These are phyloP conservation scores for Belonocnema kinseyi DNA, from an alignment of 1,140 invertebrate species.

Conservation along the genomic window DNA sequence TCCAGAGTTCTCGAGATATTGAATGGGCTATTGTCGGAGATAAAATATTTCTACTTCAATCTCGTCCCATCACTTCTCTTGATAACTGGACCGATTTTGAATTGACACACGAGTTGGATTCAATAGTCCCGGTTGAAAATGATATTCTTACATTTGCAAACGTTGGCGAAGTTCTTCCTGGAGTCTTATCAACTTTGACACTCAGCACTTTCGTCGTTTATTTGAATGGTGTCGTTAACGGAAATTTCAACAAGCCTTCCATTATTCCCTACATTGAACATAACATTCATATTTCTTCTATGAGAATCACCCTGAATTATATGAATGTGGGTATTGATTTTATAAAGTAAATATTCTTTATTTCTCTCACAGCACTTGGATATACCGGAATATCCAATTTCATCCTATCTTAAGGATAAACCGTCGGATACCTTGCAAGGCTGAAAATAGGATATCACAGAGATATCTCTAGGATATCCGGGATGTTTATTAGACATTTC, in stretches of 20 bases:
- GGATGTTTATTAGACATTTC: too few relatives aligned
- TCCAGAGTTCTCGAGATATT: slow-evolving; percentile 83
- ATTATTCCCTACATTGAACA: neutral
- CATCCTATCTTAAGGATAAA: too few relatives aligned
- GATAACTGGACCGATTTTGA: slow-evolving; percentile 84
- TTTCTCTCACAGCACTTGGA: too few relatives aligned
- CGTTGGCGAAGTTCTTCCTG: slow-evolving; percentile 81
- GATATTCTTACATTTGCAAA: slow-evolving; percentile 77
- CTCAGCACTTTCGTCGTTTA: slow-evolving; percentile 58
- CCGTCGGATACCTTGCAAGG: too few relatives aligned
- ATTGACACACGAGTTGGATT: slow-evolving; percentile 83
- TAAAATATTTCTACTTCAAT: slow-evolving; percentile 81
- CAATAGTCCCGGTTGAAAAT: slow-evolving; percentile 76
- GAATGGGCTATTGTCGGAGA: slow-evolving; percentile 82
- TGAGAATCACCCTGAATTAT: slow-evolving; percentile 67
- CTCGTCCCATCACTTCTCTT: slow-evolving; percentile 83
- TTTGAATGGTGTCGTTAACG: slow-evolving; percentile 63
- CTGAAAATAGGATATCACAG: too few relatives aligned
- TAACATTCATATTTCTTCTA: slow-evolving; percentile 36
- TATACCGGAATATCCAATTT: too few relatives aligned
- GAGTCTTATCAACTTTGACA: slow-evolving; percentile 73
- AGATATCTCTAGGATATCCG: too few relatives aligned
- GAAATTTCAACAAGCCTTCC: neutral
- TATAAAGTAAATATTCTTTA: neutral
- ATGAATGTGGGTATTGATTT: slow-evolving; percentile 72